These are phyloP conservation scores for Brachyhypopomus occidentalis DNA, from an alignment of 2,113 vertebrate species.

Conservation along the genomic window DNA sequence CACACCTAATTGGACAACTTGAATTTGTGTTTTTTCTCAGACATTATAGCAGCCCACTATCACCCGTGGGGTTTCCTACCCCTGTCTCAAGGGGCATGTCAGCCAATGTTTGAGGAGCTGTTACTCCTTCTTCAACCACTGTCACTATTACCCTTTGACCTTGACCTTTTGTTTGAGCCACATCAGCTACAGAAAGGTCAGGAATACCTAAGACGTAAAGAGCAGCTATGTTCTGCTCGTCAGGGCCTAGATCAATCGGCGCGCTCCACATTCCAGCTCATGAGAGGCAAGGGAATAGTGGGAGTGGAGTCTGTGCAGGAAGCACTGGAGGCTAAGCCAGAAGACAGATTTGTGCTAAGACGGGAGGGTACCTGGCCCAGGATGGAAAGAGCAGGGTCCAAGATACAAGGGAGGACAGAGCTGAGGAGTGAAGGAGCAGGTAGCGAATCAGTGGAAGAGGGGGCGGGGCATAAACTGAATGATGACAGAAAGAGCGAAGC, in stretches of 20 bases:
- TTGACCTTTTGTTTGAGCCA: conserved; percentile 92
- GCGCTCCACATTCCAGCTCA: conserved; percentile 92
- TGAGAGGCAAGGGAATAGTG: conserved; percentile 75
- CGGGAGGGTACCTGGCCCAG: conserved; percentile 64
- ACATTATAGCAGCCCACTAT: conserved; percentile 88
- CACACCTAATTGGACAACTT: not conserved
- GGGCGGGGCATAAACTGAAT: conserved; percentile 19
- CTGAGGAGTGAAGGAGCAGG: conserved; percentile 2
- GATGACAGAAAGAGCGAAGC: conserved; percentile 8
- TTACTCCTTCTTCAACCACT: conserved; percentile 93
- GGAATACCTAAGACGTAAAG: conserved; percentile 88
- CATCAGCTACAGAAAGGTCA: conserved; percentile 85
- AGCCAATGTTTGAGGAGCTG: conserved; percentile 87
- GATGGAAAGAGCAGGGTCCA: conserved; percentile 51
- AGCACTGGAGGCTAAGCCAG: conserved; percentile 35
- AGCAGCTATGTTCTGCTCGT: conserved; percentile 84
- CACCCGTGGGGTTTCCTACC: conserved; percentile 89
- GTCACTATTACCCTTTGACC: conserved; percentile 91
- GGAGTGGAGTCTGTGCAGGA: conserved; percentile 63
- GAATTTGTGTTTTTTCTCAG: conserved; percentile 64
- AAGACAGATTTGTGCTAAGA: conserved; percentile 56
- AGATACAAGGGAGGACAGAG: conserved; percentile 13
- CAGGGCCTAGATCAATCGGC: conserved; percentile 81
- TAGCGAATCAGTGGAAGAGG: not conserved
- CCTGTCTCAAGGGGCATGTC: conserved; percentile 84